Conservation (phyloP, 2,797 vertebrate genomes). For the Leuciscus waleckii region DNA sequence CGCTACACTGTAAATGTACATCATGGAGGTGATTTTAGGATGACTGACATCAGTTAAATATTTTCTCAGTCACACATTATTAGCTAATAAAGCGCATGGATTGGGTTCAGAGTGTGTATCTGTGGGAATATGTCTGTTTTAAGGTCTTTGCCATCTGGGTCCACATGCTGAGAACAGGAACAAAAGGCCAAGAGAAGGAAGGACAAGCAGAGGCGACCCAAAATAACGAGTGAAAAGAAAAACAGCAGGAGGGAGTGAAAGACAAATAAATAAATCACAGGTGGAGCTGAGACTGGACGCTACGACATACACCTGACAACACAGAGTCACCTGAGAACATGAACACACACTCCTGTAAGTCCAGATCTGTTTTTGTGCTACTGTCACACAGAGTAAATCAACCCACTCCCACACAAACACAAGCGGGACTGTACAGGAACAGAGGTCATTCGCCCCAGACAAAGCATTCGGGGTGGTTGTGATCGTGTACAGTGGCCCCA, state of each 20-base stretch:
- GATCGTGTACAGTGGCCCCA: not conserved
- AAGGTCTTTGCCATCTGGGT: constrained; percentile 48
- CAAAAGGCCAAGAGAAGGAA: constrained; percentile 52
- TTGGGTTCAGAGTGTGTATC: constrained; percentile 29
- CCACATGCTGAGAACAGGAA: constrained; percentile 38
- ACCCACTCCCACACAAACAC: constrained; percentile 33
- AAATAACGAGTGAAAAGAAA: constrained; percentile 46
- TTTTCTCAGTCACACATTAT: constrained; percentile 14
- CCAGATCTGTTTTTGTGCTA: constrained; percentile 7
- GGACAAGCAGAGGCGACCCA: constrained; percentile 40
- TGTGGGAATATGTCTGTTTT: constrained; percentile 44
- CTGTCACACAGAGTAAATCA: constrained; percentile 22
- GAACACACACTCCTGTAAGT: constrained; percentile 8
- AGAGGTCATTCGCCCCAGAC: not conserved
- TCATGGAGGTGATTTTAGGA: not conserved
- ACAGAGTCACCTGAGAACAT: constrained; percentile 14
- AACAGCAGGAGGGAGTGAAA: constrained; percentile 45
- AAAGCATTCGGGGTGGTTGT: not conserved
- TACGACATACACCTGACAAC: constrained; percentile 43
- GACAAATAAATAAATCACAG: constrained; percentile 42
- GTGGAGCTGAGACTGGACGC: constrained; percentile 17
- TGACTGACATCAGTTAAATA: not conserved
- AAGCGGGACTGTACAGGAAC: constrained; percentile 12
- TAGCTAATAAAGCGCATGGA: constrained; percentile 8
- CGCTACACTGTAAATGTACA: not conserved